phyloP scores from a whole-genome alignment of 2,888 invertebrate genomes.

The Parnassius glacialis region DNA sequence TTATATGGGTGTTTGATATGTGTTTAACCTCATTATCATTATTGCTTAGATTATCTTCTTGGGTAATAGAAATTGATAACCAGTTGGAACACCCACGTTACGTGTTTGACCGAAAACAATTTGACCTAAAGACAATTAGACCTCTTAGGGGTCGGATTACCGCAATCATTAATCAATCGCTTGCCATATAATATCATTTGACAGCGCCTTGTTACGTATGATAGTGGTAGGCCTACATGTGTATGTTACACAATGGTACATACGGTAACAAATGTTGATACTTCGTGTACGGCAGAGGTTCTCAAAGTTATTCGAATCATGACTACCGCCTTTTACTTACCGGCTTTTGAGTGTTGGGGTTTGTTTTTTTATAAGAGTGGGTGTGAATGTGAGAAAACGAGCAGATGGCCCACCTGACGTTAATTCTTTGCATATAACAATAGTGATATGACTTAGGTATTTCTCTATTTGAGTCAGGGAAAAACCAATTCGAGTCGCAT shows the following conservation, averaged over 20 bases:
- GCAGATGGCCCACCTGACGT: too few species aligned
- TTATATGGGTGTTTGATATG: not conserved
- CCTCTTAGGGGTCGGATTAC: constrained; percentile 2
- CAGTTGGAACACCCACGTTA: not conserved
- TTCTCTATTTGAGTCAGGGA: too few species aligned
- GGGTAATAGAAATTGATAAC: not conserved
- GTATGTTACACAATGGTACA: not conserved
- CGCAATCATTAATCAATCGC: not conserved
- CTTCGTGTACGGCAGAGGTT: too few species aligned
- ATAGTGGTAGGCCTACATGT: not conserved
- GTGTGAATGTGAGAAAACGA: too few species aligned
- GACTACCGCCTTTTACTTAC: too few species aligned
- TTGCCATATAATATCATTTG: constrained; percentile 1
- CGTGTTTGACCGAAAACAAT: not conserved
- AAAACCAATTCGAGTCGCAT: too few species aligned
- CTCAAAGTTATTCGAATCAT: too few species aligned
- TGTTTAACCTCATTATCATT: not conserved
- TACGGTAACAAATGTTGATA: too few species aligned
- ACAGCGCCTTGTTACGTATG: not conserved
- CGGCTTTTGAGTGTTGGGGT: too few species aligned
- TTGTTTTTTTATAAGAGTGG: too few species aligned
- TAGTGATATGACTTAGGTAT: too few species aligned
- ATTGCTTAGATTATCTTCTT: not conserved
- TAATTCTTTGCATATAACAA: too few species aligned
- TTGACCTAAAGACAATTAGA: constrained; percentile 6